Conservation (phyloP, 2,797 vertebrate genomes). For the Helostoma temminkii region DNA sequence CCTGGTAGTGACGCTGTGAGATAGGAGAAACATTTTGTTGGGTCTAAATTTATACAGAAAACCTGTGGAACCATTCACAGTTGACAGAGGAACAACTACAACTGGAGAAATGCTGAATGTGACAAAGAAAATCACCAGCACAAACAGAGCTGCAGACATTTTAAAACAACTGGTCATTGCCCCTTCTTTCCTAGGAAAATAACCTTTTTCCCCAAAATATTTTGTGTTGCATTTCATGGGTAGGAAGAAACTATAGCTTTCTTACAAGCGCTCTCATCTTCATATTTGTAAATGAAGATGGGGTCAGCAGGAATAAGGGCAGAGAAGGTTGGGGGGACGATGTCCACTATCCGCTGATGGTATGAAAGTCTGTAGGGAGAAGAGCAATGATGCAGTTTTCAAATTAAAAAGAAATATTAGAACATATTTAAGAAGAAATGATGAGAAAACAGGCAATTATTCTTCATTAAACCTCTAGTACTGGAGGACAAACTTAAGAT, state of each 20-base stretch:
- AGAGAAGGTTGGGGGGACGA: conserved; percentile 94
- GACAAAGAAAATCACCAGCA: no score
- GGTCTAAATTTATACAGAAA: neutral
- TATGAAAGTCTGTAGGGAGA: conserved; percentile 90
- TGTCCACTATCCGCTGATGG: conserved; percentile 95
- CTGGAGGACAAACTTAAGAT: no score
- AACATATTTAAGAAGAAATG: neutral
- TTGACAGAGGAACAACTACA: no score
- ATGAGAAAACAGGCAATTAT: neutral
- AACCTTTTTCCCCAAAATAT: no score
- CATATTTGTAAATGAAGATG: conserved; percentile 91
- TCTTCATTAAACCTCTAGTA: neutral
- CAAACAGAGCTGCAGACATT: no score
- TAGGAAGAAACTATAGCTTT: neutral
- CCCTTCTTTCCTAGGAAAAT: no score
- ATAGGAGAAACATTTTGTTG: neutral
- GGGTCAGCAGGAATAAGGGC: conserved; percentile 93
- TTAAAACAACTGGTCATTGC: no score
- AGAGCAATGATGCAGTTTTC: neutral
- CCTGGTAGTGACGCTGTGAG: conserved; percentile 91
- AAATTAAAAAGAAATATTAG: neutral
- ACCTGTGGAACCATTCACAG: neutral
- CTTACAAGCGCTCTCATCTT: conserved; percentile 92
- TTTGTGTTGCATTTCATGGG: neutral
- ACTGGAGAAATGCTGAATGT: no score